These are phyloP conservation scores for Aporophyla nigra DNA, from an alignment of 2,888 invertebrate species.

Conservation along the genomic window DNA sequence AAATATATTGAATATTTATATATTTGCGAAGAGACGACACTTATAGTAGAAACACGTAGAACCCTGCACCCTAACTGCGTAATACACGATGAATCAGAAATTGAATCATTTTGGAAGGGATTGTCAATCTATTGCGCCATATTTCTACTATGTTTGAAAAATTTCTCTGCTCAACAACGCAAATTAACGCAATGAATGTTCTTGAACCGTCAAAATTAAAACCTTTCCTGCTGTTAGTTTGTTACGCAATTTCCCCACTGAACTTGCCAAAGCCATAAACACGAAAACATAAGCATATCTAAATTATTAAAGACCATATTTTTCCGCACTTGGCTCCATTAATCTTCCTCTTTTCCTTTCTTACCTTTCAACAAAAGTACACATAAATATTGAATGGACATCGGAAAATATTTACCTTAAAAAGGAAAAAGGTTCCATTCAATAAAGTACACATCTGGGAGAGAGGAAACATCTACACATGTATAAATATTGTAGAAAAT, in stretches of 20 bases:
- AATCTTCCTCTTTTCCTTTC: conserved; percentile 5
- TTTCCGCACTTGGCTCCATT: conserved; percentile 10
- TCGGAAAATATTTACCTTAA: conserved; percentile 45
- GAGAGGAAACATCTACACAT: conserved; percentile 19
- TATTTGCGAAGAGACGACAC: neutral
- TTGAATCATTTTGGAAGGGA: too few species aligned
- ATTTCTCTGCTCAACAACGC: too few species aligned
- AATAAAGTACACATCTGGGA: conserved; percentile 36
- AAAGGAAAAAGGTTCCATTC: conserved; percentile 43
- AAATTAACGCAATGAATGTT: too few species aligned
- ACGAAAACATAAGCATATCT: neutral
- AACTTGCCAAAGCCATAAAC: neutral
- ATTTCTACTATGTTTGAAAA: too few species aligned
- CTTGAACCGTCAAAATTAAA: too few species aligned
- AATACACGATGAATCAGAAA: too few species aligned
- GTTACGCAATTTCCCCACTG: too few species aligned
- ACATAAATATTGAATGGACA: conserved; percentile 46
- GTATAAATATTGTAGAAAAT: conserved; percentile 31
- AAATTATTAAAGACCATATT: neutral
- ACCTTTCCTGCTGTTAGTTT: too few species aligned
- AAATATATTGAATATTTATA: too few species aligned
- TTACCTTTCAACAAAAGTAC: conserved; percentile 16
- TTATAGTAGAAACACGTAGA: neutral
- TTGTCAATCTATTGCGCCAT: too few species aligned
- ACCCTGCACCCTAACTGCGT: too few species aligned